Evolutionary conservation across 2,113 vertebrate genomes (phyloP).

Genomic region (Laticauda colubrina): DNA sequence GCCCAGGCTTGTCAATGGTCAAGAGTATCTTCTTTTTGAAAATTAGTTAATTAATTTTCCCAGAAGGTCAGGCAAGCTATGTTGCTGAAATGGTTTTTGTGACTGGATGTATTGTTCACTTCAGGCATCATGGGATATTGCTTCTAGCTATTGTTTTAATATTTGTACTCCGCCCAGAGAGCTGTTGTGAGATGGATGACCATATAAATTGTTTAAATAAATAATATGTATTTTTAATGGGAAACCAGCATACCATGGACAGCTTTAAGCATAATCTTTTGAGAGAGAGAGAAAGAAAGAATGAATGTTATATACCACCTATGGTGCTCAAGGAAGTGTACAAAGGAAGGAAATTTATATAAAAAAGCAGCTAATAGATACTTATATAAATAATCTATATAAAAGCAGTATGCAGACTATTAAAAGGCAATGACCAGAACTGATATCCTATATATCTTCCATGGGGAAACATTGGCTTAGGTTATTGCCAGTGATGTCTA

Average conservation of each 20-base stretch:
- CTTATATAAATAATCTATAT: neutral
- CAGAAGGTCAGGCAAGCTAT: neutral
- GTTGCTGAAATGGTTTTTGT: neutral
- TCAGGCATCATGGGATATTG: neutral
- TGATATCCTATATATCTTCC: neutral
- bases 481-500: neutral
- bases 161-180: neutral
- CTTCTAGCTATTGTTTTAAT: neutral
- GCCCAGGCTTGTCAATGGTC: neutral
- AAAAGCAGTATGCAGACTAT: neutral
- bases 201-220: neutral
- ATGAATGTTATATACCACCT: neutral
- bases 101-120: neutral
- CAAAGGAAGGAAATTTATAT: neutral
- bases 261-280: neutral
- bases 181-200: neutral
- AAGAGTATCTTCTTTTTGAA: neutral
- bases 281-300: neutral
- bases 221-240: neutral
- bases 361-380: neutral
- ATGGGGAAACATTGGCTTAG: neutral
- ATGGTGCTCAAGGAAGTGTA: neutral
- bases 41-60: neutral
- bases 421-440: neutral
- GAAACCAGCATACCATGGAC: neutral